Base-by-base conservation (phyloP, 1,140 invertebrate genomes). In the Euwallacea fornicatus region DNA sequence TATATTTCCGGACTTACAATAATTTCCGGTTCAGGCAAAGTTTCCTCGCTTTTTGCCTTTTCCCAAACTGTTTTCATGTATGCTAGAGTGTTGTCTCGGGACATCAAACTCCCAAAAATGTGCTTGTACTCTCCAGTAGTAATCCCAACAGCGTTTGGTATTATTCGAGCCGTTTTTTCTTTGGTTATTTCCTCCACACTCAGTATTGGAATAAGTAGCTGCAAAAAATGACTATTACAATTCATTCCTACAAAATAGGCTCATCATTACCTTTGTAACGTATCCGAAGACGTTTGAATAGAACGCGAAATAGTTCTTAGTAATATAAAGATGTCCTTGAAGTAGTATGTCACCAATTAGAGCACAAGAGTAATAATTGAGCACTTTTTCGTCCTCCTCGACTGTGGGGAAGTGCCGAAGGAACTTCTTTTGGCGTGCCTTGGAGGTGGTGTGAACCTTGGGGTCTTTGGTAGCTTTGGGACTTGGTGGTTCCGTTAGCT, bases 261-360 rank as follows among this genome's bases (percentile, higher is more conserved):
- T 33, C 21, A 33, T 33, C 4, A 33, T 33, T 83, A 94, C 92
- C 86, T 93, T 93, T 76, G 93, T 95, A 64, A 96, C 91, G 82
- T 95, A 93, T 69, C 94, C 94, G 82, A 96, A 95, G 55, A 97
- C 94, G 80, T 96, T 96, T 60, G 94, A 96, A 83, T 97, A 95
- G 85, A 97, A 97, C 62, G 94, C 94, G 83, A 97, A 95, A 83
- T 95, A 95, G 79, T 95, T 94, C 79, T 92, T 90, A 50, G 94
- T 95, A 75, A 97, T 94, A 84, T 96, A 97, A 62, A 97, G 86
- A 78, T 94, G 91, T 47, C 95, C 95, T 83, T 96, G 94, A 9
- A 96, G 87, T n/a, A 97, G 83, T 73, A 97, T 95, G 81, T 97
- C 94, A 56, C 91, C 91, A 56, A 95, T 91, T 73, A 96, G 86